Base-by-base conservation (phyloP, 2,113 vertebrate species). In the Forbesichthys agassizii region DNA sequence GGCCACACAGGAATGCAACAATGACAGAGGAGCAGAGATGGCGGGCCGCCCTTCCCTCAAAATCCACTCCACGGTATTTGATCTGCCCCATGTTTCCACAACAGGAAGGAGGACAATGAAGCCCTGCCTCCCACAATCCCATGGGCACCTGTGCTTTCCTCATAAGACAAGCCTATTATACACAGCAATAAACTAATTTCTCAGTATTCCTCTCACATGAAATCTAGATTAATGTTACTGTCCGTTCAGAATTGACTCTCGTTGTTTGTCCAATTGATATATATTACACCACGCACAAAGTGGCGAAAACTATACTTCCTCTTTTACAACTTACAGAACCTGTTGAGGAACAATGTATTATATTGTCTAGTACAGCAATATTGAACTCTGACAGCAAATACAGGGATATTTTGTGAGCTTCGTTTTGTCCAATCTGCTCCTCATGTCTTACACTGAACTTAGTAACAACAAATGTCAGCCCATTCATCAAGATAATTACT, bases 401-500 rank as follows among this genome's bases (percentile, higher is more conserved):
- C 48, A 67, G 12, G 80, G n/a, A 77, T 69, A 11, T 69, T 79
- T 86, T 61, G 74, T 74, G 69, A 59, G 68, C 60, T 58, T 69
- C 53, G 73, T 71, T 74, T 14, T n/a, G 56, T 65, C 71, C 59
- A 68, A 77, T 75, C 75, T 13, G 76, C 87, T 84, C 78, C 27
- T 77, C 84, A 76, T 85, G 68, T 75, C 74, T 83, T 33, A 67
- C 42, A 9, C 61, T 42, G 47, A 74, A 71, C 74, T 68, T 78
- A 83, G 85, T 66, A 71, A 36, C 88, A 86, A 91, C 83, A 78
- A 78, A 88, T 86, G 71, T 74, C 42, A 53, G 69, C 52, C 57
- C 64, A 66, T 75, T 88, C 73, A 78, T 89, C 83, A 79, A 53
- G 71, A 81, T 87, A 87, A 90, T 89, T 84, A 86, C 77, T 80